Evolutionary conservation across 1,140 invertebrate species (phyloP), one percentile per base, ranked within the genome.

Genomic region (Panonychus citri): DNA sequence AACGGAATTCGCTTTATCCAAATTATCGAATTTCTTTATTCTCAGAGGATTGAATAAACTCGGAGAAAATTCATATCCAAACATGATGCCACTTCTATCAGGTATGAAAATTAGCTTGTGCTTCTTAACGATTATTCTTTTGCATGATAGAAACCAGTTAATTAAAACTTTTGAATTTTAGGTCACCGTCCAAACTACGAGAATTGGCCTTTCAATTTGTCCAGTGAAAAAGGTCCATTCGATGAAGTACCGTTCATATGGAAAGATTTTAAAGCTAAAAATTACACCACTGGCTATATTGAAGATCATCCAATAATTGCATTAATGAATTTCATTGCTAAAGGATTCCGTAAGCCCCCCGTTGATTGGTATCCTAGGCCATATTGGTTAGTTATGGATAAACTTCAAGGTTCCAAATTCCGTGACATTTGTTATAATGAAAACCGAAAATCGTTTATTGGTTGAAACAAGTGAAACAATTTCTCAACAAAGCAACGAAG

Each of bases 341-440:
- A 46, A 34, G 85, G 85, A 1, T 91, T 89, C 65, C 68, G 74
- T 13, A 70, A 77, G 26, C 76, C 76, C 24, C 85, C 85, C 0
- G 82, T 81, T 0, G 82, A 89, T 66, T 87, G 83, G 64, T 87
- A 86, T 61, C 71, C 81, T 34, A 70, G 81, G 50, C 80, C 83
- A 0, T 85, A 82, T 65, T 77, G 60, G 49, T 53, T 65, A 8
- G 37, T 25, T 19, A 34, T 59, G 15, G 39, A 52, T 27, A 13
- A 24, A 15, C 58, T 62, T 0, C 56, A 62, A 25, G 50, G 57
- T 28, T 21, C 54, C 2, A 19, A 37, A 50, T 34, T 26, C 51
- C 54, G 34, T 7, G 53, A 27, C 26, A 27, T n/a, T 26, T 60
- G 54, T 55, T 57, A 61, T 48, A 53, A 59, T 17, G 15, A 58